Evolutionary conservation across 2,797 vertebrate genomes (phyloP).

Genomic region (Syngnathus rostellatus): DNA sequence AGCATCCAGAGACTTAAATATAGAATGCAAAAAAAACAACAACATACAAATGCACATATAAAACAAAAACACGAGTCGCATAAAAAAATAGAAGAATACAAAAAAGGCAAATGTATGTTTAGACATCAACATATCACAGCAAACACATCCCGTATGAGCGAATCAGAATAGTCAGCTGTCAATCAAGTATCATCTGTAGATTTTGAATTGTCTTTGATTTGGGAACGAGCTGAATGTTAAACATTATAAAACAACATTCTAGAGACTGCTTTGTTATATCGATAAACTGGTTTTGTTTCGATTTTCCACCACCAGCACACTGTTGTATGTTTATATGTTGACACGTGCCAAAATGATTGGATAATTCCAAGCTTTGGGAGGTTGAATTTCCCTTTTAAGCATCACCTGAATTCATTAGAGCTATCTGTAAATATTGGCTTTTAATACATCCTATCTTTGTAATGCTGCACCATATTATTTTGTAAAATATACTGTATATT

Average conservation of each 20-base stretch:
- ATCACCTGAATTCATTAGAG: constrained; percentile 11
- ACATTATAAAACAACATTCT: not conserved
- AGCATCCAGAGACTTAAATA: constrained; percentile 51
- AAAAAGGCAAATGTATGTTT: not conserved
- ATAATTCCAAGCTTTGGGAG: constrained; percentile 14
- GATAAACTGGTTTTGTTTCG: constrained; percentile 26
- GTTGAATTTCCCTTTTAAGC: constrained; percentile 8
- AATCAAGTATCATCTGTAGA: not conserved
- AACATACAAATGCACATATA: constrained; percentile 31
- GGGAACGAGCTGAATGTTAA: not conserved
- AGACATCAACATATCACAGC: not conserved
- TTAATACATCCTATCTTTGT: constrained; percentile 38
- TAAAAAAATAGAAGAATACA: constrained; percentile 22
- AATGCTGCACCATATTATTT: constrained; percentile 42
- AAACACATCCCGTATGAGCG: not conserved
- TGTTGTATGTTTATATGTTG: constrained; percentile 28
- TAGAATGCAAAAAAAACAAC: constrained; percentile 43
- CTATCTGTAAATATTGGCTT: constrained; percentile 55
- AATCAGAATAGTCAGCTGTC: not conserved
- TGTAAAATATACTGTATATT: constrained; percentile 22
- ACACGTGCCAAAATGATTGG: constrained; percentile 10
- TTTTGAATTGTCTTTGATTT: not conserved
- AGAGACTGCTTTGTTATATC: constrained; percentile 5
- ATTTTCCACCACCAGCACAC: constrained; percentile 42
- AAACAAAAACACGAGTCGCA: constrained; percentile 20